Base-by-base conservation (phyloP, 30 jellyfish, hydroid and myxozoan genomes). In the Euphysa ruthae region DNA sequence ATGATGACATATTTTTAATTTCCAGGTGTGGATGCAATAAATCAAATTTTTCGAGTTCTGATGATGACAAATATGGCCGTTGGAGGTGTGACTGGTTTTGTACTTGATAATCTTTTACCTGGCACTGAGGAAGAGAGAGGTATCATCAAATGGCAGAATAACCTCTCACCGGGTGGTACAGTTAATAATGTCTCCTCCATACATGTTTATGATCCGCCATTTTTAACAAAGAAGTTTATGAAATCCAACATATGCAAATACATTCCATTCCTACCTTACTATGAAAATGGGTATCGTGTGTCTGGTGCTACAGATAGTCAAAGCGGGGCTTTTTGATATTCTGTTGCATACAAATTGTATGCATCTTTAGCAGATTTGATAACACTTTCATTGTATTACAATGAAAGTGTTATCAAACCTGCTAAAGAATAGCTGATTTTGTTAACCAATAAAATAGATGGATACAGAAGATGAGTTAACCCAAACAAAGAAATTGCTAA, bases 61-160 rank as follows among this genome's bases (percentile, higher is more conserved):
- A 75, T 87, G 71, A 64, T 84, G 35, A 87, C 97, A 16, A 87
- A 87, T 61, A 87, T 87, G 97, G 93, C 91, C 16, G 97, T 87
- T 3, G 94, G 94, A 6, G 97, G 97, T 23, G 19, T 79, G 66
- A 79, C 90, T 42, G 97, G 94, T 35, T 79, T 79, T 43, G 42
- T 73, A 3, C 66, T 87, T 35, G 97, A 87, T 55, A 87, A 87
- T 68, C 57, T 80, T 15, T 66, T 87, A 16, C 97, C 97, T 3
- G 97, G 97, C 52, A 87, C 97, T 4, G 70, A 27, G 1, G 90
- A 79, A 68, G 97, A 87, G 54, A 75, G 97, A 19, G 97, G 97
- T 13, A 57, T 87, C 24, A 27, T 46, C 38, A 87, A 79, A 54
- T 87, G 97, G 97, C 33, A 83, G 49, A 55, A 60, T 33, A 32